These are phyloP conservation scores for Drosophila ercepeae DNA, from an alignment of 1,140 invertebrate species.

Conservation along the genomic window DNA sequence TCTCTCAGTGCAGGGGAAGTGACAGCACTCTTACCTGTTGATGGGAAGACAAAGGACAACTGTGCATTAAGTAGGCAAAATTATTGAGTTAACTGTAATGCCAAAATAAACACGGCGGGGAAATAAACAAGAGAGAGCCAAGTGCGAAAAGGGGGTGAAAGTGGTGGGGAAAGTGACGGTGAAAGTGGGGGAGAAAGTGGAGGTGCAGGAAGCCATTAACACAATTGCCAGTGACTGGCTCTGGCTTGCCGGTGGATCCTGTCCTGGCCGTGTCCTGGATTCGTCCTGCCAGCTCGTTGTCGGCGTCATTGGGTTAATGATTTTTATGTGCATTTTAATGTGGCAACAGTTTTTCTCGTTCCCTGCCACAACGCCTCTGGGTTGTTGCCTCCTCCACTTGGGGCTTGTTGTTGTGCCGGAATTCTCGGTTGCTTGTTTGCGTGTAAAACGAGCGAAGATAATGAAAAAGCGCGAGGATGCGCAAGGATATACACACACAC, in stretches of 20 bases:
- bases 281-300: constrained; percentile 21
- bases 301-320: constrained; percentile 55
- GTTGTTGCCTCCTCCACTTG: too few relatives aligned
- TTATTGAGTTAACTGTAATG: constrained; percentile 60
- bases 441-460: constrained; percentile 42
- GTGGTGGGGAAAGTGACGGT: not conserved
- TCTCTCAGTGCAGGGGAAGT: constrained; percentile 1
- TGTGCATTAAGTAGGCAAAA: constrained; percentile 60
- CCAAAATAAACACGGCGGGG: constrained; percentile 38
- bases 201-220: constrained; percentile 41
- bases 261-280: not conserved
- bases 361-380: not conserved
- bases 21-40: constrained; percentile 32
- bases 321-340: constrained; percentile 64
- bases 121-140: not conserved
- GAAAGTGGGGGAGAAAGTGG: not conserved
- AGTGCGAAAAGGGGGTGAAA: not conserved
- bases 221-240: constrained; percentile 42
- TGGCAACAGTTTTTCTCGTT: constrained; percentile 42
- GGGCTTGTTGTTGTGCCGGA: not conserved
- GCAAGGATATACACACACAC: constrained; percentile 40
- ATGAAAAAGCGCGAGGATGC: constrained; percentile 29
- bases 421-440: constrained; percentile 9
- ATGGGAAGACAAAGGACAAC: constrained; percentile 24
- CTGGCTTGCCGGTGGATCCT: not conserved